A percentile compares a stretch with the other conserved stretches of the same genome.
Conservation (phyloP, 2,888 invertebrate species). For the Bursaphelenchus okinawaensis region DNA sequence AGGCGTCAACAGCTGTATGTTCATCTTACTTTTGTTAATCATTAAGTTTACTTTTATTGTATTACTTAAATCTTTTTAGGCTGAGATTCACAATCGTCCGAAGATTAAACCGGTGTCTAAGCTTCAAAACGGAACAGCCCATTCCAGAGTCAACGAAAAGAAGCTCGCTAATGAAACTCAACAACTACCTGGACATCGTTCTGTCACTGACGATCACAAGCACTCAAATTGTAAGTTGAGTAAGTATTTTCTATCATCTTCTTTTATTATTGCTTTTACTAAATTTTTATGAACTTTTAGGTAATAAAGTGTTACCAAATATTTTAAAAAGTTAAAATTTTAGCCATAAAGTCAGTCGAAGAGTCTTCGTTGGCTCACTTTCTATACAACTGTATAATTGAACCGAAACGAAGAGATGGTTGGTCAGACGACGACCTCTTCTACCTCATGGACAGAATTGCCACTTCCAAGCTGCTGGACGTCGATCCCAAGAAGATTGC, state of each 20-base stretch:
- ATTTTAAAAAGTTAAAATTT: slow-evolving; percentile 10
- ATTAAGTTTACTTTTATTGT: neutral
- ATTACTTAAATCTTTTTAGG: neutral
- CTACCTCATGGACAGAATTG: slow-evolving; percentile 13
- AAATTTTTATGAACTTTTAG: neutral
- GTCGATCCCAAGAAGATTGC: neutral
- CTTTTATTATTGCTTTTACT: too few species aligned
- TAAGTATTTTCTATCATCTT: too few species aligned
- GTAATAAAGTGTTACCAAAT: slow-evolving; percentile 17
- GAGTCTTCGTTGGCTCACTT: slow-evolving; percentile 22
- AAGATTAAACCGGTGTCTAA: slow-evolving; percentile 16
- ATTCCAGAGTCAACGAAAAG: neutral
- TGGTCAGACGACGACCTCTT: slow-evolving; percentile 18
- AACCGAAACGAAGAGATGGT: slow-evolving; percentile 15
- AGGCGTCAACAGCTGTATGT: neutral
- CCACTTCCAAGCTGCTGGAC: neutral
- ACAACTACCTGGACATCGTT: slow-evolving; percentile 1
- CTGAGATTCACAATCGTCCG: neutral
- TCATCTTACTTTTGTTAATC: neutral
- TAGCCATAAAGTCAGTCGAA: slow-evolving; percentile 13
- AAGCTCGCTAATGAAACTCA: too few species aligned
- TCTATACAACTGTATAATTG: slow-evolving; percentile 20
- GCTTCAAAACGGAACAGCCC: neutral
- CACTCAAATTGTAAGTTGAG: neutral
- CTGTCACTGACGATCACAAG: neutral